Evolutionary conservation across 2,888 invertebrate genomes (phyloP), one percentile per base, ranked within the genome.

Genomic region (Drosophila multiciliata): DNA sequence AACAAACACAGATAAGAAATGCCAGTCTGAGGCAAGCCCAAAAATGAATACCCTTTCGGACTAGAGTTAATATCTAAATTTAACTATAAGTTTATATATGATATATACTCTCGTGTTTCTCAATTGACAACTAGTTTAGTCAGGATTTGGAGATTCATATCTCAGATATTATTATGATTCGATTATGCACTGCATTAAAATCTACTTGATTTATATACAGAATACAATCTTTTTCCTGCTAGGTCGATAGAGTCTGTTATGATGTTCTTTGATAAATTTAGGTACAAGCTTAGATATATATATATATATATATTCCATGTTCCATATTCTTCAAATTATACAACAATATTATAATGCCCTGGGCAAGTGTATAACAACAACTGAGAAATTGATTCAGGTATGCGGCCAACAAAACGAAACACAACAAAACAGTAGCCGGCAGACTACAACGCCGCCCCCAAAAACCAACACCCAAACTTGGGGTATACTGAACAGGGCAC

Each of bases 301-400:
- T 29, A 29, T 29, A 6, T 20, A 42, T 12, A 1, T 45, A 45
- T 20, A 45, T 45, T 20, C 12, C 15, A 45, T 7, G 20, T 12
- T 7, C 20, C 20, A 12, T 45, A 7, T 7, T 20, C 45, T 20
- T 45, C 20, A 20, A 45, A 45, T 6, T 20, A 20, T 15, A 45
- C 20, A 45, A 45, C 20, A 15, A 45, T 8, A 8, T 23, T 15
- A 4, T 15, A 8, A 23, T 23, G 45, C 15, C 45, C 23, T 23
- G 8, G 2, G 7, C 23, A 45, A 45, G 23, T 45, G 26, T 17
- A 23, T 9, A 38, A 58, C 59, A 69, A 70, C 49, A 70, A 73
- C 68, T 50, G 45, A 79, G 82, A 71, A 89, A 83, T 89, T 87
- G 84, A 87, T 84, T 89, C 85, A 80, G 83, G 66, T 76, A 63